phyloP scores from a whole-genome alignment of 1,140 invertebrate species.

The Riptortus pedestris region DNA sequence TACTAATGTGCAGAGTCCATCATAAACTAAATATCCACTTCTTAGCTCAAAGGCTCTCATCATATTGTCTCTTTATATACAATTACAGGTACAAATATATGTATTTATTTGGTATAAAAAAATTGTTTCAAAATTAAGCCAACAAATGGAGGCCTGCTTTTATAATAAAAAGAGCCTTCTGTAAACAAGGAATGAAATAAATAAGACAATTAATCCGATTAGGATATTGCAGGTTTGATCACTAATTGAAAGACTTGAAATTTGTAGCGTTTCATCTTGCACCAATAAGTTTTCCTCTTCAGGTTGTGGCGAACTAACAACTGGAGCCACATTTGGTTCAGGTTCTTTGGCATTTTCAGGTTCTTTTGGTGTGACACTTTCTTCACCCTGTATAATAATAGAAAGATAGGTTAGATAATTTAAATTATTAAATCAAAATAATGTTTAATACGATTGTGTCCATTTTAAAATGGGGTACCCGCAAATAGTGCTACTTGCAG shows the following conservation, averaged over 20 bases:
- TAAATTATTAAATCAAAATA: not conserved
- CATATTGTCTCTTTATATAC: too few species aligned
- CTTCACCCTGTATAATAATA: not conserved
- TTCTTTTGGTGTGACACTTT: not conserved
- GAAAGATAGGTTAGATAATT: not conserved
- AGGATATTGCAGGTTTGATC: conserved; percentile 16
- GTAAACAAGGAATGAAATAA: conserved; percentile 24
- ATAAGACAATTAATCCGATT: conserved; percentile 20
- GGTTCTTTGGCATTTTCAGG: not conserved
- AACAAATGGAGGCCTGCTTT: too few species aligned
- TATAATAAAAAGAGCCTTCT: conserved; percentile 24
- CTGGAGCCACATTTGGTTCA: not conserved
- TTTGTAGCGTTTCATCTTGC: not conserved
- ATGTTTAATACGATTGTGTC: too few species aligned
- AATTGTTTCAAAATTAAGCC: too few species aligned
- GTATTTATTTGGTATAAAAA: too few species aligned
- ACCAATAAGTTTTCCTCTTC: not conserved
- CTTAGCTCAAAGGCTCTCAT: too few species aligned
- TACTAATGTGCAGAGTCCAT: too few species aligned
- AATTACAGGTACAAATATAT: too few species aligned
- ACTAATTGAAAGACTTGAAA: conserved; percentile 5
- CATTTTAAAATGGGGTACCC: not conserved
- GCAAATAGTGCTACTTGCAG: not conserved
- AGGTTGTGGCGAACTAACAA: not conserved
- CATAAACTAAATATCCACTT: too few species aligned